phyloP scores from a whole-genome alignment of 2,888 invertebrate species.

The Temnothorax rugatulus region DNA sequence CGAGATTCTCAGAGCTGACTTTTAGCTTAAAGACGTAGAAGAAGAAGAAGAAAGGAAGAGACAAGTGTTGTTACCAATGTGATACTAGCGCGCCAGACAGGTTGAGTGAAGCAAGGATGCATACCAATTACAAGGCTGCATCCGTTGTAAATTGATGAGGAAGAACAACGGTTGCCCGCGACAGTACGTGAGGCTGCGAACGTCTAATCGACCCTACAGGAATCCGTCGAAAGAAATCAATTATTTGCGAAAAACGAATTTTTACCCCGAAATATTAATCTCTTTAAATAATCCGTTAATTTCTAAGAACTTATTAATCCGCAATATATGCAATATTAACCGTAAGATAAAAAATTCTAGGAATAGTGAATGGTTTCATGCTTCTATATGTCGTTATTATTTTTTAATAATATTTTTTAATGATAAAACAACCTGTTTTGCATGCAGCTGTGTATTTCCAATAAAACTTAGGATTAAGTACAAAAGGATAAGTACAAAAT shows the following conservation, averaged over 20 bases:
- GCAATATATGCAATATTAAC: neutral
- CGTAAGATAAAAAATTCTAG: neutral
- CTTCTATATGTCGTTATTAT: neutral
- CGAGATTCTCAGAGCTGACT: neutral
- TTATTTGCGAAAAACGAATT: neutral
- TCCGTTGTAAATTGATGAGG: slow-evolving; percentile 70
- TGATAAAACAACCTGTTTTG: neutral
- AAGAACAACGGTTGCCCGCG: slow-evolving; percentile 66
- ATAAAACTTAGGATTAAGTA: neutral
- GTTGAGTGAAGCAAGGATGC: slow-evolving; percentile 67
- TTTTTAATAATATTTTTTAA: neutral
- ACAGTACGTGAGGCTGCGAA: slow-evolving; percentile 64
- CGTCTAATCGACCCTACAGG: slow-evolving; percentile 25
- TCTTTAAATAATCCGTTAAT: neutral
- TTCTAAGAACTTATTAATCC: neutral
- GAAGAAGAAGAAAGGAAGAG: slow-evolving; percentile 30
- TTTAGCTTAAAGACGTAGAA: slow-evolving; percentile 16
- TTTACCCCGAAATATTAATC: neutral
- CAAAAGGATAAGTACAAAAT: neutral
- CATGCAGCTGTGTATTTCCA: neutral
- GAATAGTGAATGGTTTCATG: neutral
- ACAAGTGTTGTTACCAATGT: slow-evolving; percentile 62
- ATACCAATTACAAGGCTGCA: slow-evolving; percentile 72
- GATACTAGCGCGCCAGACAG: slow-evolving; percentile 63
- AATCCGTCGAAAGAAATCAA: slow-evolving; percentile 20